A percentile compares a stretch with the other conserved stretches of the same genome.
phyloP scores from a whole-genome alignment of 2,888 invertebrate genomes.

The Eupithecia inturbata region DNA sequence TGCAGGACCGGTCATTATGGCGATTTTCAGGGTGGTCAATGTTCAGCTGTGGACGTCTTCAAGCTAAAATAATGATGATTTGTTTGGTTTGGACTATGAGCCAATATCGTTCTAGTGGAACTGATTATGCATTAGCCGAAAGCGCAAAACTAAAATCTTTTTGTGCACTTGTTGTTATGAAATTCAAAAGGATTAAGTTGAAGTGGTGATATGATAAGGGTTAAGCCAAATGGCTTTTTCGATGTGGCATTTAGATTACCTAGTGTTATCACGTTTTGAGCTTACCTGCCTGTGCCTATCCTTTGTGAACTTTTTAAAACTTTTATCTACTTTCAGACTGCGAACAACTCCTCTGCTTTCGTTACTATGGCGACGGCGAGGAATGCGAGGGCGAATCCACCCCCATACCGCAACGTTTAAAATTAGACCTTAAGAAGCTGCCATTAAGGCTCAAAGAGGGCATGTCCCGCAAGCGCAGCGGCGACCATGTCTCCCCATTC shows the following conservation, averaged over 20 bases:
- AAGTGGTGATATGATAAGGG: conserved; percentile 3
- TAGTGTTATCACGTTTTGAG: not conserved
- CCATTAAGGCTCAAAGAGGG: conserved; percentile 83
- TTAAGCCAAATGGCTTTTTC: not conserved
- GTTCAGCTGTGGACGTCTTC: too few species aligned
- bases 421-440: conserved; percentile 85
- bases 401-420: conserved; percentile 71
- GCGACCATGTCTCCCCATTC: conserved; percentile 77
- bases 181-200: not conserved
- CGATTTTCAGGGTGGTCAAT: too few species aligned
- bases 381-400: conserved; percentile 87
- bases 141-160: not conserved
- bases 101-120: not conserved
- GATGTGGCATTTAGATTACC: not conserved
- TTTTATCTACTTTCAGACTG: conserved; percentile 82
- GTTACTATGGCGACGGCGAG: conserved; percentile 87
- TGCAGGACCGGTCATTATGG: too few species aligned
- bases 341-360: conserved; percentile 87
- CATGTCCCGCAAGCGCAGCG: conserved; percentile 78
- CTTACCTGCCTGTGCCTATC: not conserved
- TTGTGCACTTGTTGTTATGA: conserved; percentile 25
- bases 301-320: not conserved
- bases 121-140: not conserved
- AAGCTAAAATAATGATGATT: too few species aligned
- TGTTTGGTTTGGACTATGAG: not conserved